Evolutionary conservation across 2,113 vertebrate species (phyloP), one percentile per base, ranked within the genome.

Genomic region (Puntigrus tetrazona): DNA sequence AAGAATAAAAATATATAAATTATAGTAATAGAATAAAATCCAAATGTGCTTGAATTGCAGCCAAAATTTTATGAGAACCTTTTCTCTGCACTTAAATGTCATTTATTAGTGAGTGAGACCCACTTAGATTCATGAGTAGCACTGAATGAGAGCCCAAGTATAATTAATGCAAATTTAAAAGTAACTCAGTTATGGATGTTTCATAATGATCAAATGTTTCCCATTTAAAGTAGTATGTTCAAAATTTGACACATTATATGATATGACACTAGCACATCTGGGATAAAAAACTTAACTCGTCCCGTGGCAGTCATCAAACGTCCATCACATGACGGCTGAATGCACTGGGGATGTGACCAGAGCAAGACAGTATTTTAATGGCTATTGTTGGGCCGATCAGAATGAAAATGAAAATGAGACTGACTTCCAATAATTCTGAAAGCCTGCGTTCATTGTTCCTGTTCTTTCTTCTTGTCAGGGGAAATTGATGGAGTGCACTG

Each of bases 371-470:
- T 16, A 36, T n/a, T 76, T 87, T 75, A 85, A 82, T 75, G 78
- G 50, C 69, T 82, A 82, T 82, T 83, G 86, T 67, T 70, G 55
- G 45, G 67, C 52, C 43, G 83, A 85, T 86, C 79, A 74, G 70
- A 78, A 80, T 82, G 43, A 84, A 87, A 86, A 82, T 81, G 69
- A 86, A 84, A 81, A 81, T 86, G 52, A 86, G 78, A 57, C 81
- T 85, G 85, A 73, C 83, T 85, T 84, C 65, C 85, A 88, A 88
- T 89, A 88, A 90, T 87, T 90, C 83, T 88, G 88, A 91, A 83
- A 90, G 85, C 86, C 55, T 76, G 57, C 52, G 78, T 82, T 81
- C 52, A 86, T 89, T 90, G 87, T 88, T 88, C 78, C 82, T 79
- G 41, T 82, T 88, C 87, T 87, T 84, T 50, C 72, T 59, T 34